A percentile compares a stretch with the other conserved stretches of the same genome.
Conservation (phyloP, 2,113 vertebrate species). For the Todiramphus saurophagus region DNA sequence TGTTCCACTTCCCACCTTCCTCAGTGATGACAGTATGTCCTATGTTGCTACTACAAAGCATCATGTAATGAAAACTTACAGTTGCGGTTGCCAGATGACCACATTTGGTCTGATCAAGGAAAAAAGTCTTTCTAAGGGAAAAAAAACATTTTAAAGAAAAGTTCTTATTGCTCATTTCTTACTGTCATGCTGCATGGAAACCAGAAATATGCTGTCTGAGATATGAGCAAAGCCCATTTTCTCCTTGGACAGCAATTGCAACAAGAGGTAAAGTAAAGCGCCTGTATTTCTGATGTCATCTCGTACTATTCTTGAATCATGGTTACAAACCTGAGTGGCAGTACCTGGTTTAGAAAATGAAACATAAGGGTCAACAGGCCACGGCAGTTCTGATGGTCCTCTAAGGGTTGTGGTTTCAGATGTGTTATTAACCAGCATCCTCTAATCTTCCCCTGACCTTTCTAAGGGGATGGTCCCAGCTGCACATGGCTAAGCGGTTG, state of each 20-base stretch:
- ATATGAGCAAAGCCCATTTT: not conserved
- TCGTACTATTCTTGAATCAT: not conserved
- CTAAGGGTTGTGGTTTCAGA: not conserved
- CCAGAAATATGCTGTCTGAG: not conserved
- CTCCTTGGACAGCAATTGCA: not conserved
- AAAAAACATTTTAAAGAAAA: not conserved
- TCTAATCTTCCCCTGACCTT: conserved; percentile 22
- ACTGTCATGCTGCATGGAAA: not conserved
- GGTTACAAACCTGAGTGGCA: not conserved
- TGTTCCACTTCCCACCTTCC: not conserved
- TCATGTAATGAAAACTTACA: not conserved
- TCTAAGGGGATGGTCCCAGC: not conserved
- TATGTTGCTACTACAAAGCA: not conserved
- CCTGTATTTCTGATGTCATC: not conserved
- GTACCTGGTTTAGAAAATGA: not conserved
- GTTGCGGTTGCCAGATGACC: not conserved
- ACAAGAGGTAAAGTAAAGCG: not conserved
- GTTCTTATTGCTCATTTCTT: not conserved
- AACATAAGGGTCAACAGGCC: not conserved
- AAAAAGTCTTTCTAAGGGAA: not conserved
- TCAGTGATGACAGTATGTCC: not conserved
- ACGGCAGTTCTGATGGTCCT: not conserved
- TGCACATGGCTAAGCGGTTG: not conserved
- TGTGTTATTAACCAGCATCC: not conserved
- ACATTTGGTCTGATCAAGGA: not conserved